Percentiles rank a stretch among this genome's conserved stretches.
Evolutionary conservation across 1,140 invertebrate species (phyloP).

Genomic region (Maconellicoccus hirsutus): DNA sequence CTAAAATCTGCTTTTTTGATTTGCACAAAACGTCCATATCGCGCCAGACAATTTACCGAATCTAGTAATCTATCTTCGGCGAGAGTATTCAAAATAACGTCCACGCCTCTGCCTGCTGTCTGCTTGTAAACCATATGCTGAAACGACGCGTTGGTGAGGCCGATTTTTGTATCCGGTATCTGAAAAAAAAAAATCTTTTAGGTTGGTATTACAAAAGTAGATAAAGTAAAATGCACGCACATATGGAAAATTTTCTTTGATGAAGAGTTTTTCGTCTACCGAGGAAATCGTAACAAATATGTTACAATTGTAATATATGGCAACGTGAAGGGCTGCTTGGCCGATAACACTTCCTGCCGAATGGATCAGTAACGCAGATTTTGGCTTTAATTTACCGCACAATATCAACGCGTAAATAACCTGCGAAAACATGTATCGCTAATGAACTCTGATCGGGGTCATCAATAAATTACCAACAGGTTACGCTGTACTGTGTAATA

Average conservation of each 20-base stretch:
- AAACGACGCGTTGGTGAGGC: neutral
- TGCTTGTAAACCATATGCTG: slow-evolving; percentile 1
- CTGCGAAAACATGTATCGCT: neutral
- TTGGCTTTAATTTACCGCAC: neutral
- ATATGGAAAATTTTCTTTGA: slow-evolving; percentile 8
- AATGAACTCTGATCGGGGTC: too few species aligned
- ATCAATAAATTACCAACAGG: too few species aligned
- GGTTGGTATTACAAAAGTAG: neutral
- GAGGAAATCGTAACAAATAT: neutral
- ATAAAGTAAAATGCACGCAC: neutral
- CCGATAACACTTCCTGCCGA: neutral
- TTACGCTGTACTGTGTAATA: slow-evolving; percentile 32
- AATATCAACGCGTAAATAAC: neutral
- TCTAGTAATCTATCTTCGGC: neutral
- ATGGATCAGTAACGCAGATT: neutral
- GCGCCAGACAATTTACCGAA: neutral
- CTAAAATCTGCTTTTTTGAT: neutral
- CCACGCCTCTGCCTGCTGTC: slow-evolving; percentile 24
- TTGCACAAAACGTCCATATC: neutral
- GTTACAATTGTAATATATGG: neutral
- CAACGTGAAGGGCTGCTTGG: neutral
- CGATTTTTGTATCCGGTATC: neutral
- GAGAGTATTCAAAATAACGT: slow-evolving; percentile 17
- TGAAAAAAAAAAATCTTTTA: neutral
- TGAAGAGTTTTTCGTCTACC: neutral